A percentile compares a stretch with the other conserved stretches of the same genome.
These are phyloP conservation scores for Colletes gigas DNA, from an alignment of 1,140 invertebrate genomes.

Conservation along the genomic window DNA sequence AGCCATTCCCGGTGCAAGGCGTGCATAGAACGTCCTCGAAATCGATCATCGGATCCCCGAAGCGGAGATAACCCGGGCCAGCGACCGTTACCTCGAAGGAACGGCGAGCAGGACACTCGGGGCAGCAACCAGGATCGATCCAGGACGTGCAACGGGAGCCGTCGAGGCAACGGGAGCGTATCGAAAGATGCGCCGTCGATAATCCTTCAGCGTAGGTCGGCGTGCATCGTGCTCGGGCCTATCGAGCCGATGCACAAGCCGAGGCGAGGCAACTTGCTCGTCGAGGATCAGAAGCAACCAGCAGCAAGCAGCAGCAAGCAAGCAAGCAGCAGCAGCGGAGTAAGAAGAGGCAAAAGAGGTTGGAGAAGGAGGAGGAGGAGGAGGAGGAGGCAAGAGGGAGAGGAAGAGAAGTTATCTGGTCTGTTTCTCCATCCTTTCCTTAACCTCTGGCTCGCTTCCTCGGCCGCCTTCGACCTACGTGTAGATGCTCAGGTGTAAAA, in stretches of 20 bases:
- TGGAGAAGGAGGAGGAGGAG: neutral
- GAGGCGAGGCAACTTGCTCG: conserved; percentile 25
- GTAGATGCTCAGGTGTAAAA: conserved; percentile 77
- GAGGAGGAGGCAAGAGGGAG: neutral
- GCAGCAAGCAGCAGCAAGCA: neutral
- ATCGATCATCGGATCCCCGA: conserved; percentile 34
- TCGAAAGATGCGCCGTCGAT: conserved; percentile 66
- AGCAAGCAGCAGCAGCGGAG: neutral
- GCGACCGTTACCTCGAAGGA: conserved; percentile 17
- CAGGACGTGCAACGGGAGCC: conserved; percentile 65
- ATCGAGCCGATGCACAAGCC: conserved; percentile 51
- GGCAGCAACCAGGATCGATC: conserved; percentile 49
- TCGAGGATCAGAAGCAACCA: conserved; percentile 23
- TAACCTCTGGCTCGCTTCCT: conserved; percentile 52
- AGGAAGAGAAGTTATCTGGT: conserved; percentile 41
- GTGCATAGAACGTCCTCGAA: neutral
- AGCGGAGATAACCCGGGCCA: conserved; percentile 11
- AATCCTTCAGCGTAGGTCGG: conserved; percentile 66
- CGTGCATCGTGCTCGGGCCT: conserved; percentile 59
- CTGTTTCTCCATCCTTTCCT: conserved; percentile 59
- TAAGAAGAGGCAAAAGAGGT: conserved; percentile 11
- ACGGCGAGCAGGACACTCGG: conserved; percentile 11
- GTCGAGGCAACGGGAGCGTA: conserved; percentile 66
- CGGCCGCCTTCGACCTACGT: conserved; percentile 60
- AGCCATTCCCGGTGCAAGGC: neutral